A percentile compares a stretch with the other conserved stretches of the same genome.
Conservation (phyloP, 2,797 vertebrate genomes). For the Eidolon dupreanum region DNA sequence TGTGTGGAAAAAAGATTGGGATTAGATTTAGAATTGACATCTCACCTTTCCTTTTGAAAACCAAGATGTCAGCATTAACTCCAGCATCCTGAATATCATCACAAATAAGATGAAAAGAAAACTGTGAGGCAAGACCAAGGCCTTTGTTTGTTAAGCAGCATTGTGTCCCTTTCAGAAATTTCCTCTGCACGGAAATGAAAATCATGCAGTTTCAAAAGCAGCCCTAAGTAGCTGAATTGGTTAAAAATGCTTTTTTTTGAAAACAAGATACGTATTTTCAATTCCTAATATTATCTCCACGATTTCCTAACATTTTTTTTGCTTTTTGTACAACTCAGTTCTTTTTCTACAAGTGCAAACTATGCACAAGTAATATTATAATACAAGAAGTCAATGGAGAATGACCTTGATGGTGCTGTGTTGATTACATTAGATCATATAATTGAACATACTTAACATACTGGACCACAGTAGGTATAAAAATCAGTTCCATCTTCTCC, state of each 20-base stretch:
- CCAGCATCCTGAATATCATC: neutral
- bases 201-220: neutral
- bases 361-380: neutral
- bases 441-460: neutral
- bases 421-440: neutral
- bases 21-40: neutral
- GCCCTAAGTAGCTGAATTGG: neutral
- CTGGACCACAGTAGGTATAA: neutral
- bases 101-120: neutral
- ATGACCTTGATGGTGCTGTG: neutral
- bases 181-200: neutral
- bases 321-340: neutral
- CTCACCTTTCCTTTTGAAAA: neutral
- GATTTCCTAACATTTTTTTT: neutral
- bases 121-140: neutral
- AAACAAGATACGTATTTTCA: neutral
- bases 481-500: neutral
- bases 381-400: neutral
- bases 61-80: neutral
- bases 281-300: neutral
- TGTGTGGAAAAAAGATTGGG: neutral
- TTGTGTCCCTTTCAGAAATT: neutral
- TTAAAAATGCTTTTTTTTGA: neutral
- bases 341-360: neutral
- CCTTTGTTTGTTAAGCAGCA: neutral